Evolutionary conservation across 2,797 vertebrate species (phyloP).

Genomic region (Staurois parvus): DNA sequence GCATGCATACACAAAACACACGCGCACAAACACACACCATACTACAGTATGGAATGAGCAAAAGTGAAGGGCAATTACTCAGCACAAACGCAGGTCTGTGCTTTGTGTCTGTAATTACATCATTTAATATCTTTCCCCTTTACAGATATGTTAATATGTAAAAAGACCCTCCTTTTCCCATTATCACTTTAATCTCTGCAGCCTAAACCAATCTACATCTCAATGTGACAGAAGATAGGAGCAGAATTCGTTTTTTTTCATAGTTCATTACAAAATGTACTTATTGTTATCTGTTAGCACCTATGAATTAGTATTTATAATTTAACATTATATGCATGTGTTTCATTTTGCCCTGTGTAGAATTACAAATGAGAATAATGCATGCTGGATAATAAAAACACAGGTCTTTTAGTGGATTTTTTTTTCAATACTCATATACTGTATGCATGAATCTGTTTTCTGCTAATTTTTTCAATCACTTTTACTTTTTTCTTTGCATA

Average conservation of each 20-base stretch:
- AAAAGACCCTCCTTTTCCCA: conserved; percentile 41
- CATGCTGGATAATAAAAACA: not conserved
- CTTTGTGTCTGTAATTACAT: conserved; percentile 72
- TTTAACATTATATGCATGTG: conserved; percentile 1
- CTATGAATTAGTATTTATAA: conserved; percentile 21
- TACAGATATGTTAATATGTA: conserved; percentile 28
- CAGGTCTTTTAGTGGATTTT: not conserved
- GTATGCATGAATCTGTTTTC: not conserved
- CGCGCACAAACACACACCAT: not conserved
- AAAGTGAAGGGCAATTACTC: conserved; percentile 26
- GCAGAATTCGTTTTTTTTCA: conserved; percentile 10
- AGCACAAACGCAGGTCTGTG: conserved; percentile 6
- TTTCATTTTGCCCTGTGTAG: not conserved
- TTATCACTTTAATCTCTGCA: conserved; percentile 52
- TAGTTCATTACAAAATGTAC: conserved; percentile 37
- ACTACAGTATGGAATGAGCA: conserved; percentile 1
- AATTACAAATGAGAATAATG: not conserved
- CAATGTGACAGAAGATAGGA: conserved; percentile 35
- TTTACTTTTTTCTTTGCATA: not conserved
- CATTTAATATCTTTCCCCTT: conserved; percentile 78
- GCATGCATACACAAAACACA: not conserved
- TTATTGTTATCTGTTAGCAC: conserved; percentile 30
- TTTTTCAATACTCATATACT: not conserved
- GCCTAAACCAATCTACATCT: conserved; percentile 50
- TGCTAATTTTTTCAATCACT: not conserved